Base-by-base conservation (phyloP, 1,140 invertebrate species). In the Melitaea cinxia region DNA sequence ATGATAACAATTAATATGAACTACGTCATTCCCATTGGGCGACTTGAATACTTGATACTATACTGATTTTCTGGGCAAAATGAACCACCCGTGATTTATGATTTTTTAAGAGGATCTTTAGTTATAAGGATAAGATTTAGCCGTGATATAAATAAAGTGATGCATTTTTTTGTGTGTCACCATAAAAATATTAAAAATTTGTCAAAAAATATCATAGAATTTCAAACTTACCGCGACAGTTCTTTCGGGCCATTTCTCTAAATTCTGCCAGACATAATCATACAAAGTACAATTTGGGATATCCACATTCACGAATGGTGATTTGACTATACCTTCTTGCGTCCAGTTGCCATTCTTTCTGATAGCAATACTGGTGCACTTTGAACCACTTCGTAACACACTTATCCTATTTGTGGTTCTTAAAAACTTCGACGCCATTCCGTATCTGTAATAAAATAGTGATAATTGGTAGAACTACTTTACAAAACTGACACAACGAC, bases 211-310 rank as follows among this genome's bases (percentile, higher is more conserved):
- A n/a, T 1, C 37, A 39, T 0, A 15, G 37, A 14, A 17, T 15
- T 39, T 5, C 15, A 15, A n/a, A 92, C 93, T 91, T 82, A 95
- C 95, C 76, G 94, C 67, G 17, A 93, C 92, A 0, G 92, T 92
- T 61, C 91, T 91, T 47, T 94, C 91, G 0, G 92, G 87, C 91
- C 92, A 94, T 77, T 91, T 92, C 1, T 93, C 92, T 10, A 94
- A 69, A 74, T 93, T 91, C 17, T 92, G 80, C 94, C 94, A 95
- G 0, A 95, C 78, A 62, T 92, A 94, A 45, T 95, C 93, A n/a
- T 92, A 87, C 10, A 95, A n/a, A 0, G 92, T 92, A 0, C 85
- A 67, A 63, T 94, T 91, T 0, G 92, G 93, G 49, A 93, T 82
- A 10, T 87, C 78, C 10, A 93, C 61, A 23, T 91, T 82, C 1